These are phyloP conservation scores for Hyperoplus lanceolatus DNA, from an alignment of 2,797 vertebrate species.

Conservation along the genomic window DNA sequence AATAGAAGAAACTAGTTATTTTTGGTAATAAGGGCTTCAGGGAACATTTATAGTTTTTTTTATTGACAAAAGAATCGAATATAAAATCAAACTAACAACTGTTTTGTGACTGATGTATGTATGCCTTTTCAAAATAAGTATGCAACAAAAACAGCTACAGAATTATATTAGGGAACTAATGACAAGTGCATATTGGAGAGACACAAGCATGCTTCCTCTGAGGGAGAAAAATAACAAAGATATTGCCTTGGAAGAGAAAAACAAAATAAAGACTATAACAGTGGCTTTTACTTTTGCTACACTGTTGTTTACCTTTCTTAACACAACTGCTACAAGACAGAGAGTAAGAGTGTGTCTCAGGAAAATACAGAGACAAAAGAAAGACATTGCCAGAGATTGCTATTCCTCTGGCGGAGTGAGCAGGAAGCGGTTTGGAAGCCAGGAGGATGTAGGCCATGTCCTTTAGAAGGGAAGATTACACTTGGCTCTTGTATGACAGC, in stretches of 20 bases:
- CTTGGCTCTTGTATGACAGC: constrained; percentile 75
- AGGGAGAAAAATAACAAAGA: background rate
- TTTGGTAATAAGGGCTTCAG: constrained; percentile 47
- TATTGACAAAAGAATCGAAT: constrained; percentile 16
- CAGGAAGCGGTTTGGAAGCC: constrained; percentile 60
- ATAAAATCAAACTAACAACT: constrained; percentile 15
- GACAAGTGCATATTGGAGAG: background rate
- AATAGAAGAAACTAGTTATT: constrained; percentile 54
- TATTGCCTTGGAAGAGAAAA: background rate
- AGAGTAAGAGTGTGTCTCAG: constrained; percentile 9
- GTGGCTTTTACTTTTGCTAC: constrained; percentile 6
- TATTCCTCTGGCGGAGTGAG: constrained; percentile 50
- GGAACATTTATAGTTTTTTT: constrained; percentile 44
- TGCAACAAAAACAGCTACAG: background rate
- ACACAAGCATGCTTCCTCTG: background rate
- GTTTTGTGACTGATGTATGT: background rate
- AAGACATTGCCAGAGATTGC: constrained; percentile 35
- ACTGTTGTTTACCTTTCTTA: background rate
- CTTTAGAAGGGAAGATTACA: constrained; percentile 72
- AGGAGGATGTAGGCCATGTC: constrained; percentile 67
- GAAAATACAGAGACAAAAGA: constrained; percentile 16
- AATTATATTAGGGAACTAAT: constrained; percentile 11
- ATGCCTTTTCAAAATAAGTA: constrained; percentile 12
- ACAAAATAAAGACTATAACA: background rate
- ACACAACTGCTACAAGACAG: background rate